Evolutionary conservation across 2,113 vertebrate species (phyloP), one percentile per base, ranked within the genome.

Genomic region (Campylorhamphus procurvoides): DNA sequence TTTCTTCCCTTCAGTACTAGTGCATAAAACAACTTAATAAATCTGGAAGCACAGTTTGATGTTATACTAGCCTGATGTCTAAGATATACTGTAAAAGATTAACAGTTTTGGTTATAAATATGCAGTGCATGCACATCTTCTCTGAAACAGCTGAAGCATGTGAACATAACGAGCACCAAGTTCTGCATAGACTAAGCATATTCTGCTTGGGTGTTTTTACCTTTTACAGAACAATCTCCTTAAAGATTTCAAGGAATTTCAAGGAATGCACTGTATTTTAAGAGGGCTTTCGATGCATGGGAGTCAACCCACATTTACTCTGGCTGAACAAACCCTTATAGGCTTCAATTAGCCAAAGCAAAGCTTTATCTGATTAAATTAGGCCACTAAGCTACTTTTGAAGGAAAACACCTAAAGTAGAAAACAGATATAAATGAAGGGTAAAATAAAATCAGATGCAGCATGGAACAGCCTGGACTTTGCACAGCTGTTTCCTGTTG

Each of bases 281-380:
- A 55, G 35, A 69, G 28, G 6, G 31, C 9, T 89, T 90, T 90
- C 87, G 59, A 90, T n/a, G 22, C 62, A 94, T 62, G 33, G 47
- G 17, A 94, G n/a, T 89, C 69, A 84, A 90, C 87, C 67, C 56
- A 42, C 60, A 93, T 91, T 82, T 82, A 88, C 58, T 84, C 52
- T 28, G 52, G 11, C 56, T 93, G 63, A 91, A 47, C 8, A 68
- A 89, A 52, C 79, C 81, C 55, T 82, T 76, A 77, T 2, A 78
- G 76, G 35, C 19, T 49, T 82, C 55, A 84, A 74, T 79, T 77
- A 96, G 33, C 33, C 67, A 94, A 82, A 80, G 86, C 7, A 90
- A 92, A 94, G 69, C 13, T 78, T 89, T 80, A 87, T 89, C 56
- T 90, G 28, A 76, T 59, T 82, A 95, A 91, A 90, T 81, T 73